Evolutionary conservation across 2,113 vertebrate species (phyloP), one percentile per base, ranked within the genome.

Genomic region (Leuciscus idus): DNA sequence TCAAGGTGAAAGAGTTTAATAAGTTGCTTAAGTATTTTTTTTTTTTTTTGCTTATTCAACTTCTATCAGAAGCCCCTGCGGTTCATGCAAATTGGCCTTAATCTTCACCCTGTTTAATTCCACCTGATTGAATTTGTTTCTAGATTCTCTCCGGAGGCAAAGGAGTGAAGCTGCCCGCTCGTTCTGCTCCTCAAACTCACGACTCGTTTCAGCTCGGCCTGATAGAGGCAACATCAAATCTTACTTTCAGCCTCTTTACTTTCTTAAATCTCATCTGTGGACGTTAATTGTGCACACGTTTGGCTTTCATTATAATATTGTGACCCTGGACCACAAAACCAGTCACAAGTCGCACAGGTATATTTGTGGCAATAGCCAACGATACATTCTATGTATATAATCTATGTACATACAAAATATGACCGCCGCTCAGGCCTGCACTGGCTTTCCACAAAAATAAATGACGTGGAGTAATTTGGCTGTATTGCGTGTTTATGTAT

Each of bases 81-180:
- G 85, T 61, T 50, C 55, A 81, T 81, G 85, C 78, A 86, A 26
- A 81, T 86, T 48, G 59, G 52, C 78, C 39, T 81, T 81, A 86
- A 81, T 59, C 78, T 86, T 28, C 77, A 33, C 8, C 52, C 70
- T 43, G n/a, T 61, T 86, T 82, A 86, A 81, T 74, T 86, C 85
- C 68, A 74, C 68, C 78, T 82, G 78, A 75, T 82, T 86, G 33
- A 82, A 81, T 86, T 82, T 57, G 77, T 48, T 61, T 82, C 12
- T 46, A 52, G 78, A 48, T 62, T 19, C 28, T 79, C 84, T 70
- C 84, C 61, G 1, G 75, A 68, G 84, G 57, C 48, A 30, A 57
- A 15, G 17, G 75, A 57, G 15, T 9, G 43, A 43, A 17, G 33
- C 81, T 33, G 19, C 10, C 33, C 13, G 52, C 33, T 68, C 66